Evolutionary conservation across 1,140 invertebrate genomes (phyloP).

Genomic region (Dendroctonus valens): DNA sequence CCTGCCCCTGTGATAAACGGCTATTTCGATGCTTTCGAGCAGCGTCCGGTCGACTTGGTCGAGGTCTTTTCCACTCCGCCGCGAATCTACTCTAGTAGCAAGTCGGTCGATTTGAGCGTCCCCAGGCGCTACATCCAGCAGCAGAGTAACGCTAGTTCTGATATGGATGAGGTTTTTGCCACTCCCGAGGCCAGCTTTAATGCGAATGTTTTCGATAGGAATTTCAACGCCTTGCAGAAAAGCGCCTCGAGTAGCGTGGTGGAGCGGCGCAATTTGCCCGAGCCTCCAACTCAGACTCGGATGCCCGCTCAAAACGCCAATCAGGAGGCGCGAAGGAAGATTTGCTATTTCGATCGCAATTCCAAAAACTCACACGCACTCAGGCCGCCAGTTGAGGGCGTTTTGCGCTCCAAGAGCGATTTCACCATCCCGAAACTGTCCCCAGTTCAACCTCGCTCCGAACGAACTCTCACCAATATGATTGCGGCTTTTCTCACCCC

Average conservation of each 20-base stretch:
- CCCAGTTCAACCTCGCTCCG: constrained; percentile 14
- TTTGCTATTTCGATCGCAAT: constrained; percentile 13
- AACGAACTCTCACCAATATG: constrained; percentile 39
- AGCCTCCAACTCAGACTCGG: too few species aligned
- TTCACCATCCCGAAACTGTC: constrained; percentile 44
- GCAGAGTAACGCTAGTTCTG: constrained; percentile 37
- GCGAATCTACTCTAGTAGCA: constrained; percentile 2
- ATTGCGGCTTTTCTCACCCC: constrained; percentile 47
- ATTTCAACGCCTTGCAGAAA: constrained; percentile 44
- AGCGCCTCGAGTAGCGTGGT: constrained; percentile 40
- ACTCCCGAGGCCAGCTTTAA: constrained; percentile 39
- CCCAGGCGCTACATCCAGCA: neutral
- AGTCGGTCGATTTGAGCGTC: too few species aligned
- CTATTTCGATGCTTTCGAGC: neutral
- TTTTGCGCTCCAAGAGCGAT: constrained; percentile 47
- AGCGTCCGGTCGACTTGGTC: too few species aligned
- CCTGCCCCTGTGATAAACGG: constrained; percentile 36
- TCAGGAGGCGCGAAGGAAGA: neutral
- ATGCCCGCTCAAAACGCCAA: too few species aligned
- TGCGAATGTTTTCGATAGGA: constrained; percentile 36
- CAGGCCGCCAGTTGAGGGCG: constrained; percentile 28
- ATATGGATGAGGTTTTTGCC: constrained; percentile 35
- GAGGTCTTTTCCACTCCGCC: constrained; percentile 17
- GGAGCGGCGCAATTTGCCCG: constrained; percentile 19
- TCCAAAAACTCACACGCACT: neutral